phyloP scores from a whole-genome alignment of 2,113 vertebrate species.

The Lynx canadensis region DNA sequence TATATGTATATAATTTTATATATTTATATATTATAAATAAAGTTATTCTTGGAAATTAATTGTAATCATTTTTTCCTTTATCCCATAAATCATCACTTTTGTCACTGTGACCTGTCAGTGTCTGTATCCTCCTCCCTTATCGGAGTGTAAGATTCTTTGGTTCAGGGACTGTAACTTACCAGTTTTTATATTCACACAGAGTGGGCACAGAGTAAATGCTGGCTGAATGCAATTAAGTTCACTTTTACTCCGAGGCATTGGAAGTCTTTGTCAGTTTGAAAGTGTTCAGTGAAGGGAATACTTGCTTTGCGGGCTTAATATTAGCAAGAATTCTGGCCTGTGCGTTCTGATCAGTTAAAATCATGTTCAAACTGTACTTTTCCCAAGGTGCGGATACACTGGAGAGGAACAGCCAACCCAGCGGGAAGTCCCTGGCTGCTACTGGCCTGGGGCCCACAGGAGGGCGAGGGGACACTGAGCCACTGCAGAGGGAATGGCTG shows the following conservation, averaged over 20 bases:
- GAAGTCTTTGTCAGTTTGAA: neutral
- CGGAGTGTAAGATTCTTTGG: neutral
- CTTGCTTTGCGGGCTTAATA: neutral
- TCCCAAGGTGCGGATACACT: accelerated
- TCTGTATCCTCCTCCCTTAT: accelerated
- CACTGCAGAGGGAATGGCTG: neutral
- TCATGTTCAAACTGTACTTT: neutral
- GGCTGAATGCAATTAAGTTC: neutral
- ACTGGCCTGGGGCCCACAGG: neutral
- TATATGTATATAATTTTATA: too few species aligned
- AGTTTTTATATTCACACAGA: neutral
- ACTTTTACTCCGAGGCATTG: neutral
- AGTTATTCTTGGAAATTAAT: neutral
- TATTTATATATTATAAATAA: too few species aligned
- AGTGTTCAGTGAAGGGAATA: neutral
- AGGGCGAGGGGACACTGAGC: neutral
- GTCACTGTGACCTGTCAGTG: neutral
- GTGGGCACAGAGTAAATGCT: neutral
- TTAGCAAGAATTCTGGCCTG: neutral
- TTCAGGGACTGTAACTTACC: neutral
- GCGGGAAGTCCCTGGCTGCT: accelerated
- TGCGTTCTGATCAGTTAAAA: neutral
- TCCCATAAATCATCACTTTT: neutral
- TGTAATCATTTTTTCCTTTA: neutral
- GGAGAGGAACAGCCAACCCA: neutral